phyloP scores from a whole-genome alignment of 2,113 vertebrate species.

The Malurus alboscapulatus region DNA sequence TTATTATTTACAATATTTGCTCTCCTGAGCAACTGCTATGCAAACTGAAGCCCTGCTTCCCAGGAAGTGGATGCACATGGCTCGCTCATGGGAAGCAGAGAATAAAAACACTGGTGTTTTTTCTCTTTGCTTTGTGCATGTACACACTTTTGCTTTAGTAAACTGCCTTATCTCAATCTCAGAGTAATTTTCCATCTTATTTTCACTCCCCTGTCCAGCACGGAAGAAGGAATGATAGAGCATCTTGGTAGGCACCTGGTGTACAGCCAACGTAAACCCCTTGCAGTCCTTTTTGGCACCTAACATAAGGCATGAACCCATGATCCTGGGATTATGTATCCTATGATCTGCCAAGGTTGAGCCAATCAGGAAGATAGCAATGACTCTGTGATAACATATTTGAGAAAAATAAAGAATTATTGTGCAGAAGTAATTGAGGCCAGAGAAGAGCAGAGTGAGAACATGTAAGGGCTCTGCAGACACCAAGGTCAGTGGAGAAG shows the following conservation, averaged over 20 bases:
- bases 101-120: neutral
- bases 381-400: neutral
- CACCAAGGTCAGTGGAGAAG: neutral
- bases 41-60: neutral
- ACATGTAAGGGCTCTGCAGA: neutral
- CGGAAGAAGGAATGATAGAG: neutral
- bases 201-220: neutral
- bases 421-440: neutral
- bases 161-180: neutral
- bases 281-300: neutral
- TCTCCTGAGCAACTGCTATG: neutral
- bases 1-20: neutral
- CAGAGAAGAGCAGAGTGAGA: neutral
- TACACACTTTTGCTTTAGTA: neutral
- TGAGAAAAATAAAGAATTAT: neutral
- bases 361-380: neutral
- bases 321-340: neutral
- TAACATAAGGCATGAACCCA: neutral
- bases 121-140: neutral
- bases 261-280: fast-evolving
- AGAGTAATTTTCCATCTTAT: neutral
- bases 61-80: neutral
- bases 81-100: neutral
- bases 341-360: neutral
- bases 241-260: neutral